phyloP scores from a whole-genome alignment of 2,888 invertebrate species.

The Myopa tessellatipennis region DNA sequence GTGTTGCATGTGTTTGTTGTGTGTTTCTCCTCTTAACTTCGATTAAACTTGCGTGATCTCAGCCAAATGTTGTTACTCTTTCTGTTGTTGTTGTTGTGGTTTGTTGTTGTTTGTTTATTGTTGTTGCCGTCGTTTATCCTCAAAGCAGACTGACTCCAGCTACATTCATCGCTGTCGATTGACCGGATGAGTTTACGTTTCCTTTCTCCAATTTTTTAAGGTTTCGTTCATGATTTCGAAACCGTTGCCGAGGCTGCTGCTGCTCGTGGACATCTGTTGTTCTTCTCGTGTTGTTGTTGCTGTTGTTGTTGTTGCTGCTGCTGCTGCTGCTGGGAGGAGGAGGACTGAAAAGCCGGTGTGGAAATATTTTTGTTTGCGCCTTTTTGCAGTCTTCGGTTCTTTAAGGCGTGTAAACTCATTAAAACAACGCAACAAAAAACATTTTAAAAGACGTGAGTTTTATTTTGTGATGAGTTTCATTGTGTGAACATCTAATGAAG shows the following conservation, averaged over 20 bases:
- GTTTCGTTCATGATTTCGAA: conserved; percentile 31
- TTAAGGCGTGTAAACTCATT: conserved; percentile 7
- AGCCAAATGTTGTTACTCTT: not conserved
- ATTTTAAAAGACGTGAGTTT: no score
- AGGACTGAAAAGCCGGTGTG: conserved; percentile 6
- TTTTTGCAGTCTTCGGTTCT: not conserved
- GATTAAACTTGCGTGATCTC: conserved; percentile 26
- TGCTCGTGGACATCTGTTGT: conserved; percentile 37
- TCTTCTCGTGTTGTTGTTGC: conserved; percentile 15
- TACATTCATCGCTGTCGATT: not conserved
- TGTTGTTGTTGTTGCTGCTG: not conserved
- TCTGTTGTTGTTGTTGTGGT: conserved; percentile 7
- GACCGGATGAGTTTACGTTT: not conserved
- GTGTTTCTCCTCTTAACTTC: not conserved
- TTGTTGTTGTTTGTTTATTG: not conserved
- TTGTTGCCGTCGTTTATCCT: not conserved
- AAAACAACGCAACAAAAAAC: no score
- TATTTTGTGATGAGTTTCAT: no score
- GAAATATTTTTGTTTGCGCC: conserved; percentile 2
- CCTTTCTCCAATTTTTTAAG: conserved; percentile 11
- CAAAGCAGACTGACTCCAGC: not conserved
- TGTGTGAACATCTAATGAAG: no score
- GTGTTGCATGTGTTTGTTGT: not conserved
- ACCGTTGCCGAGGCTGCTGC: not conserved
- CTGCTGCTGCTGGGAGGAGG: not conserved